phyloP scores from a whole-genome alignment of 2,888 invertebrate genomes.

The Pseudanteris insignis region DNA sequence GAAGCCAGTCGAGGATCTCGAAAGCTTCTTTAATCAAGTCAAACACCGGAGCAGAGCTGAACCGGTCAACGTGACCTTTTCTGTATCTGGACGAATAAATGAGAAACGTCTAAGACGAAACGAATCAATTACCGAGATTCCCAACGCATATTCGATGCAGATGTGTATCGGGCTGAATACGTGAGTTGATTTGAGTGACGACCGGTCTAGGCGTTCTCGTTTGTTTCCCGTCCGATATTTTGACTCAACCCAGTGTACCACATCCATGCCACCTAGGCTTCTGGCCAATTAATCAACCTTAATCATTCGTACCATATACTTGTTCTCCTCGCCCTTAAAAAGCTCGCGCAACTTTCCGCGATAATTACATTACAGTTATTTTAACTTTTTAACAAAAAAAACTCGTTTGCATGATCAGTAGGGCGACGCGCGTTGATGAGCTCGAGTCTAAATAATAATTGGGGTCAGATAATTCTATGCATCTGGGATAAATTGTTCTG shows the following conservation, averaged over 20 bases:
- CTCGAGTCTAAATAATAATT: slow-evolving; percentile 13
- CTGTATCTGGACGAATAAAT: slow-evolving; percentile 31
- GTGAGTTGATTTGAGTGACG: slow-evolving; percentile 55
- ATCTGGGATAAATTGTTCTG: slow-evolving; percentile 32
- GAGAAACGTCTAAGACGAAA: slow-evolving; percentile 37
- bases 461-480: slow-evolving; percentile 22
- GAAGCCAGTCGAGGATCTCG: slow-evolving; percentile 24
- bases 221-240: slow-evolving; percentile 27
- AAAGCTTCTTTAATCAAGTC: slow-evolving; percentile 36
- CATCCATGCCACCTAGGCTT: neutral
- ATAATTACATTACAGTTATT: slow-evolving; percentile 17
- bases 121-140: slow-evolving; percentile 36
- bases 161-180: too few relatives aligned
- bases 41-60: slow-evolving; percentile 14
- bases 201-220: slow-evolving; percentile 60
- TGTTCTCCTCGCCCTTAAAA: too few relatives aligned
- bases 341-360: slow-evolving; percentile 1
- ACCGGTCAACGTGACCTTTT: slow-evolving; percentile 43
- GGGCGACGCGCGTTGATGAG: neutral
- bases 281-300: slow-evolving; percentile 17
- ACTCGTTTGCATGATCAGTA: slow-evolving; percentile 10
- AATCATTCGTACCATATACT: slow-evolving; percentile 5
- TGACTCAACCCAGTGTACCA: slow-evolving; percentile 2
- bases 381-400: slow-evolving; percentile 8
- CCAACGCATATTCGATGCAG: slow-evolving; percentile 51